These are phyloP conservation scores for Centropus bengalensis DNA, from an alignment of 2,113 vertebrate species.

Conservation along the genomic window DNA sequence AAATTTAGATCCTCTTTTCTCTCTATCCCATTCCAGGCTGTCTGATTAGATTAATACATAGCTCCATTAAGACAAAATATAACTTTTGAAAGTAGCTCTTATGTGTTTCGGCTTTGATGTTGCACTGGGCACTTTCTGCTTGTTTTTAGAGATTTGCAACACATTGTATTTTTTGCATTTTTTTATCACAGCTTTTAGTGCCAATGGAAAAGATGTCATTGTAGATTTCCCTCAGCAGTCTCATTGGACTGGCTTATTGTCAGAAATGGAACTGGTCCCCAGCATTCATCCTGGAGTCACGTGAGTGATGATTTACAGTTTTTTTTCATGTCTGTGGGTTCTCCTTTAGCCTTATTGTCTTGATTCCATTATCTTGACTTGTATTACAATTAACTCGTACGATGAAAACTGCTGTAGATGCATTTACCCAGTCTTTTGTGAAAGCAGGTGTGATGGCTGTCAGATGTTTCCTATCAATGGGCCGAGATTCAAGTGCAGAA, in stretches of 20 bases:
- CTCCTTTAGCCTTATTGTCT: not conserved
- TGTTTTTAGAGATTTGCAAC: not conserved
- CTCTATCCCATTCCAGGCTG: not conserved
- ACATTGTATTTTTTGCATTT: not conserved
- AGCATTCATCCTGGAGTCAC: slow-evolving; percentile 96
- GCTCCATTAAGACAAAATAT: not conserved
- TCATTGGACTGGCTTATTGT: slow-evolving; percentile 96
- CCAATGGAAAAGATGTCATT: slow-evolving; percentile 98
- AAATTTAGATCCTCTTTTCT: not conserved
- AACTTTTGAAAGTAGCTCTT: not conserved
- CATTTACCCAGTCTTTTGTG: not conserved
- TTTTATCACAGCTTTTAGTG: slow-evolving; percentile 89
- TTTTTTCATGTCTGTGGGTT: not conserved
- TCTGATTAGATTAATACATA: not conserved
- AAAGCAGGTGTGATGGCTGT: slow-evolving; percentile 93
- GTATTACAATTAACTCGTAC: not conserved
- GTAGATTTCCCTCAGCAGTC: slow-evolving; percentile 98
- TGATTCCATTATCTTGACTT: not conserved
- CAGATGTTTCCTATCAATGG: slow-evolving; percentile 99
- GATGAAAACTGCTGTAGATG: not conserved
- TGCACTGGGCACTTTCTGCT: not conserved
- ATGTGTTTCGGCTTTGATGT: not conserved
- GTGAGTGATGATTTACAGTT: slow-evolving; percentile 70
- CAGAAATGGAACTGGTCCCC: slow-evolving; percentile 97
- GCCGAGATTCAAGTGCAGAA: slow-evolving; percentile 94